Evolutionary conservation across 2,888 invertebrate genomes (phyloP).

Genomic region (Smittia aterrima): DNA sequence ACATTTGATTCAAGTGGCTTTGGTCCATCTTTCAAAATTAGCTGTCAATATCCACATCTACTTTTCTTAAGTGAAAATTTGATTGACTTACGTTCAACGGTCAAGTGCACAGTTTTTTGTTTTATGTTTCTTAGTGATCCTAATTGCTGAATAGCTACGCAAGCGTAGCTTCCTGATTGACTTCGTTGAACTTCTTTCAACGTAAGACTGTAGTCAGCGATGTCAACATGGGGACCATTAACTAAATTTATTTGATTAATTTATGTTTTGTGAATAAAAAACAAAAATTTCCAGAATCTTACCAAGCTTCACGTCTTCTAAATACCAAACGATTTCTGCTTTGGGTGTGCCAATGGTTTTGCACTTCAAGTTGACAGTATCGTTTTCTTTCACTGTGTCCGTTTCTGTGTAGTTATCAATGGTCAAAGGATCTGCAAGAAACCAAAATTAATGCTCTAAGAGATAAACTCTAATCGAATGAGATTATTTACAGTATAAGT

Average conservation of each 20-base stretch:
- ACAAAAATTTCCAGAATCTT: not conserved
- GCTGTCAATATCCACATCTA: too few species aligned
- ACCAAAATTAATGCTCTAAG: not conserved
- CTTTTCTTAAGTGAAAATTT: too few species aligned
- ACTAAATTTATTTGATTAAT: too few species aligned
- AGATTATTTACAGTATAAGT: constrained; percentile 2
- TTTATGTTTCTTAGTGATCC: not conserved
- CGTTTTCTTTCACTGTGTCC: not conserved
- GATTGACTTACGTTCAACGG: constrained; percentile 32
- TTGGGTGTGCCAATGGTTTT: not conserved
- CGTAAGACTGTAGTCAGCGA: not conserved
- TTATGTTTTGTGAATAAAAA: too few species aligned
- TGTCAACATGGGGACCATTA: not conserved
- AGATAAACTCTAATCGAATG: too few species aligned
- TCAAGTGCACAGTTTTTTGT: not conserved
- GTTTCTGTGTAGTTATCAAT: not conserved
- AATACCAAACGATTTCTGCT: not conserved
- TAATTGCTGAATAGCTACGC: constrained; percentile 18
- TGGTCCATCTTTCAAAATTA: not conserved
- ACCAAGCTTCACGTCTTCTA: not conserved
- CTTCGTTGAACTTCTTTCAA: not conserved
- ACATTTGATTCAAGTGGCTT: not conserved
- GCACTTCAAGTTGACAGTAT: not conserved
- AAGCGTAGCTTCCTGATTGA: not conserved
- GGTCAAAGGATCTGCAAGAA: not conserved